Conservation (phyloP, 2,797 vertebrate genomes). For the Odontamblyopus rebecca region DNA sequence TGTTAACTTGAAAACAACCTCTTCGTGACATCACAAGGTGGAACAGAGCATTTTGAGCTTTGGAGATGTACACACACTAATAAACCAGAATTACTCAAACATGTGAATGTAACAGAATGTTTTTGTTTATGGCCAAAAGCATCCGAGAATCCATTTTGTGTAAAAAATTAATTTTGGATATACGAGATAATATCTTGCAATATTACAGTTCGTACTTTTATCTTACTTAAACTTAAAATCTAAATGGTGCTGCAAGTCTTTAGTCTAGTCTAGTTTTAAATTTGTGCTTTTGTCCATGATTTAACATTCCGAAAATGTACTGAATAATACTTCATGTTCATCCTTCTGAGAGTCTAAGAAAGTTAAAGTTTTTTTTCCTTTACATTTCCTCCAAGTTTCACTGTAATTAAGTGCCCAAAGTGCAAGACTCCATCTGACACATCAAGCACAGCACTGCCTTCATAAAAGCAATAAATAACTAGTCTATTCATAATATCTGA, state of each 20-base stretch:
- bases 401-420: not conserved
- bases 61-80: no score
- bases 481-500: constrained; percentile 6
- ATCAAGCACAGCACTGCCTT: not conserved
- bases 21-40: no score
- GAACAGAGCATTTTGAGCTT: no score
- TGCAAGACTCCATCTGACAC: not conserved
- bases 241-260: not conserved
- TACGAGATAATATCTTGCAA: no score
- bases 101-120: no score
- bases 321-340: not conserved
- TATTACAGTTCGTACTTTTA: not conserved
- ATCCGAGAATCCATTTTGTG: no score
- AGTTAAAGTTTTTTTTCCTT: not conserved
- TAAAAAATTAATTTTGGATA: no score
- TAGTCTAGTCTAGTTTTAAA: not conserved
- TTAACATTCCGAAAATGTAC: not conserved
- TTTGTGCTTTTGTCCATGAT: not conserved
- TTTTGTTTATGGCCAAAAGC: no score
- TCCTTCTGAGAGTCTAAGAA: not conserved
- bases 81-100: no score
- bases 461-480: constrained; percentile 17
- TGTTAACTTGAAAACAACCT: no score
- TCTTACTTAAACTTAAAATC: not conserved
- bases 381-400: not conserved